Base-by-base conservation (phyloP, 2,113 vertebrate species). In the Silurus asotus region DNA sequence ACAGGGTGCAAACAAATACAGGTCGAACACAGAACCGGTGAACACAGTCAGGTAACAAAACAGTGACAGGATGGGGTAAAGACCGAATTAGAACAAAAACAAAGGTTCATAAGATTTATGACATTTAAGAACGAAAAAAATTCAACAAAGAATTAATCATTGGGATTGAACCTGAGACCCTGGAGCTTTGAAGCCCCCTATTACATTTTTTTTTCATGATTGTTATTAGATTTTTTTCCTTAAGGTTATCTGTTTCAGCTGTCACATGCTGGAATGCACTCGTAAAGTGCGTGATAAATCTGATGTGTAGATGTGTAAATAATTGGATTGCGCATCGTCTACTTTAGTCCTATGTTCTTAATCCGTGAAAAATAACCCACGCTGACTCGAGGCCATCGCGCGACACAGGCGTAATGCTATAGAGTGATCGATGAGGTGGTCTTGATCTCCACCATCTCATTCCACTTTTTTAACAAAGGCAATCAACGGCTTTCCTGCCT, bases 391-490 rank as follows among this genome's bases (percentile, higher is more conserved):
- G n/a, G 59, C 74, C 55, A n/a, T 25, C 59, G 59, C 6, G 55
- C 48, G 49, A 74, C 67, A 61, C 15, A 2, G 23, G 53, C 65
- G 61, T 58, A 67, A 49, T 70, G 76, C 45, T n/a, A 19, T 7
- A 49, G 61, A 5, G 13, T 83, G 84, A 88, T 86, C 49, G 75
- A 86, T 88, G 75, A 4, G 48, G 70, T 74, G 11, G 65, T 62
- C n/a, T 56, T 20, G 53, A 81, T 86, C 76, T 49, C 53, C 37
- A 20, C 8, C 2, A n/a, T 85, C 67, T 81, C 80, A 86, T 84
- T 81, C 81, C 28, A 48, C 49, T 28, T 69, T 61, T 51, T 70
- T 76, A 81, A 84, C 65, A 82, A 84, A 86, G 17, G 61, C 76
- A 61, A 58, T 86, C 55, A 15, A 49, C 37, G 61, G n/a, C 67